Base-by-base conservation (phyloP, 2,888 invertebrate species). In the Leucania comma region DNA sequence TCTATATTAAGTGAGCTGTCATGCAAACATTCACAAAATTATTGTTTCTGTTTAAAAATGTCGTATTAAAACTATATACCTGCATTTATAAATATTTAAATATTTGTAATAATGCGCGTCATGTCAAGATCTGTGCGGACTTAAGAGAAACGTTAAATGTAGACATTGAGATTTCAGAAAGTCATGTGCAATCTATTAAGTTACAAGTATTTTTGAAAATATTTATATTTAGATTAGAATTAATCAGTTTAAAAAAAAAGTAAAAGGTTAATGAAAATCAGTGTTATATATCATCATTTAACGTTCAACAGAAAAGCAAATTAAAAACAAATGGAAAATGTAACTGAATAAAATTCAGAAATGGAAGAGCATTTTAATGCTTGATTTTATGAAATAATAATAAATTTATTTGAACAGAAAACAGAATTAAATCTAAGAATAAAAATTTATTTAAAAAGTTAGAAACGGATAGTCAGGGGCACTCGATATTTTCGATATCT, bases 71-170 rank as follows among this genome's bases (percentile, higher is more conserved):
- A 53, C 5, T 17, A 17, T 53, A 2, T 10, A 59, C 38, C 14
- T 2, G 9, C 2, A n/a, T 74, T 46, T 22, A 29, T 12, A 42
- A 42, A 17, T 42, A 17, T 6, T 56, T 1, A 5, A 24, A 26
- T 29, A 22, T 32, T 42, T 14, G 26, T 63, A 56, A 51, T 26
- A 35, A 56, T 56, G 58, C 64, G 42, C 38, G 38, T 38, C 14
- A 14, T 38, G 24, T 24, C n/a, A 50, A 82, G 74, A 84, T 86
- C 82, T 82, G 75, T 81, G 68, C 66, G 48, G 57, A 70, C 61
- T 65, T 63, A 29, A 60, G 50, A 63, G 26, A 77, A 75, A 84
- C 84, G 84, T 81, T 77, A 84, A 84, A 86, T 81, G 86, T 63
- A 72, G 71, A 85, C 38, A 60, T 46, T 53, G n/a, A 46, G 17